Evolutionary conservation across 2,888 invertebrate species (phyloP).

Genomic region (Pollenia griseotomentosa): DNA sequence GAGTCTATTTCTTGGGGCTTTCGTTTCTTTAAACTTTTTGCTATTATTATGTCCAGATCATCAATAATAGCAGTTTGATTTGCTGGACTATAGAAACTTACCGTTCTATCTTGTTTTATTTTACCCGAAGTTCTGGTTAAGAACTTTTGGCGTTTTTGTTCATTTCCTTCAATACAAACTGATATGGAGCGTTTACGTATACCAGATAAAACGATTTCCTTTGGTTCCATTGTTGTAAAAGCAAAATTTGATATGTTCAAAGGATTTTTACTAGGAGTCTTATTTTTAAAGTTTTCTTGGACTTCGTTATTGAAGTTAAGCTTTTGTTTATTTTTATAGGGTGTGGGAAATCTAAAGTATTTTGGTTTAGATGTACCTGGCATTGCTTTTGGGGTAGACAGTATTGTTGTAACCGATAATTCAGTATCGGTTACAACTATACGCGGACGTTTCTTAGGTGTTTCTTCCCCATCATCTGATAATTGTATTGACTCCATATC

Average conservation of each 20-base stretch:
- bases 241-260: neutral
- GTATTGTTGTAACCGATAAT: neutral
- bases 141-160: constrained; percentile 1
- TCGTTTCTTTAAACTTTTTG: constrained; percentile 63
- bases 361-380: constrained; percentile 44
- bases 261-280: neutral
- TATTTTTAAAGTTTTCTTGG: constrained; percentile 52
- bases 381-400: constrained; percentile 6
- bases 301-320: constrained; percentile 35
- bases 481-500: constrained; percentile 65
- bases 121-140: neutral
- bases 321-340: constrained; percentile 73
- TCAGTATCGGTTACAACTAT: constrained; percentile 46
- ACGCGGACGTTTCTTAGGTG: constrained; percentile 49
- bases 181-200: constrained; percentile 80
- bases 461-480: constrained; percentile 65
- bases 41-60: constrained; percentile 76
- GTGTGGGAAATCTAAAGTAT: constrained; percentile 76
- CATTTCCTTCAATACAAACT: constrained; percentile 69
- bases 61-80: constrained; percentile 76
- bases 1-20: constrained; percentile 14
- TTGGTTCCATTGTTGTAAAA: constrained; percentile 70
- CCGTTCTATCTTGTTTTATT: constrained; percentile 71
- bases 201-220: constrained; percentile 71
- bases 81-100: constrained; percentile 80